Conservation (phyloP, 2,797 vertebrate genomes). For the Sebastes paucispinis region DNA sequence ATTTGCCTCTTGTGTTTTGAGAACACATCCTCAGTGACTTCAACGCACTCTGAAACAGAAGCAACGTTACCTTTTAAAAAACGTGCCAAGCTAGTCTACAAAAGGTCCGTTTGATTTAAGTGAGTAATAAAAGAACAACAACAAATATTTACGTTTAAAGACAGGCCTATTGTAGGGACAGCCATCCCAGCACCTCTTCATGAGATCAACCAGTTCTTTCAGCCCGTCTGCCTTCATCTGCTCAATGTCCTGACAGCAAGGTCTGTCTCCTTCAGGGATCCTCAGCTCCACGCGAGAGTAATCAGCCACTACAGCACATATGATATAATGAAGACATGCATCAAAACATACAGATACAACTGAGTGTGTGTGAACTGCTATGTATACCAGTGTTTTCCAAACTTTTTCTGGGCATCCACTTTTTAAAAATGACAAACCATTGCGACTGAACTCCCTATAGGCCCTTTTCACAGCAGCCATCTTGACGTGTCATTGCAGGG, state of each 20-base stretch:
- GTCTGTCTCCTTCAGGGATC: constrained; percentile 61
- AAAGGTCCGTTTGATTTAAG: background rate
- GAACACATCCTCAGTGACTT: constrained; percentile 40
- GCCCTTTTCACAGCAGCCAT: too few relatives aligned
- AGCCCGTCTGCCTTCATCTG: constrained; percentile 26
- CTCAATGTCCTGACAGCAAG: background rate
- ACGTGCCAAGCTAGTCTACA: background rate
- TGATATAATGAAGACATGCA: background rate
- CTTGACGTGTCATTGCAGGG: too few relatives aligned
- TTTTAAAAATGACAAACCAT: too few relatives aligned
- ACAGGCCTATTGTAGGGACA: constrained; percentile 47
- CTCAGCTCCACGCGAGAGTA: constrained; percentile 13
- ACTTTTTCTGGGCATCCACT: too few relatives aligned
- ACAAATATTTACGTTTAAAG: constrained; percentile 52
- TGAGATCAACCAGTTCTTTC: constrained; percentile 61
- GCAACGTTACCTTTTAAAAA: background rate
- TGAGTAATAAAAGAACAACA: background rate
- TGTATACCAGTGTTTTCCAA: too few relatives aligned
- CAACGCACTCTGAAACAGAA: constrained; percentile 63
- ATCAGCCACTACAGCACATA: background rate
- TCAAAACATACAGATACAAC: background rate
- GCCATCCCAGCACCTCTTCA: constrained; percentile 67
- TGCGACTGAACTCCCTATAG: accelerated
- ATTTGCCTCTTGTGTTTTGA: constrained; percentile 38
- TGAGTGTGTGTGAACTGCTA: background rate